phyloP scores from a whole-genome alignment of 2,113 vertebrate genomes.

The Hippoglossus stenolepis region DNA sequence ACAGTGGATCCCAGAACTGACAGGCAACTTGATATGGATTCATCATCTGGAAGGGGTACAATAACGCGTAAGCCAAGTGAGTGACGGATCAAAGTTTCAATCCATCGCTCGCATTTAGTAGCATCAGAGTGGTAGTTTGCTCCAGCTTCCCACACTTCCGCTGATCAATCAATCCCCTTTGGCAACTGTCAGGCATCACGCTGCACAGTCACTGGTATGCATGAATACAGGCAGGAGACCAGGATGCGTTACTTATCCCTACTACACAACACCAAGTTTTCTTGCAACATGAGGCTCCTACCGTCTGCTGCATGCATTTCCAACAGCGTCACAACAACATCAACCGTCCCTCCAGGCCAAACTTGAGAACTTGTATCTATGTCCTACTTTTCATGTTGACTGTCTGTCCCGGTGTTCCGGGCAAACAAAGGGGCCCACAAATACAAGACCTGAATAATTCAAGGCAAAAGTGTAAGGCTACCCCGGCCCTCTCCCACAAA shows the following conservation, averaged over 20 bases:
- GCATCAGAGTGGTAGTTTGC: background rate
- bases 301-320: slow-evolving; percentile 1
- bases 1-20: background rate
- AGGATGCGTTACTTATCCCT: slow-evolving; percentile 4
- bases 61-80: background rate
- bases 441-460: slow-evolving; percentile 82
- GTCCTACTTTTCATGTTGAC: slow-evolving; percentile 72
- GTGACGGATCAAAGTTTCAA: background rate
- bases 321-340: slow-evolving; percentile 11
- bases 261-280: slow-evolving; percentile 1
- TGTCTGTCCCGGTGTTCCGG: slow-evolving; percentile 53
- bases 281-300: slow-evolving; percentile 1
- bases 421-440: slow-evolving; percentile 77
- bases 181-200: background rate
- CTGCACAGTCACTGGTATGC: background rate
- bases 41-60: background rate
- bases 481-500: slow-evolving; percentile 39
- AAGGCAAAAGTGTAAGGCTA: slow-evolving; percentile 73
- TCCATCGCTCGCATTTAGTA: background rate
- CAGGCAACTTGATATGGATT: background rate
- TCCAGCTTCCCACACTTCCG: background rate
- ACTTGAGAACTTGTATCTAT: slow-evolving; percentile 30
- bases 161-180: slow-evolving; percentile 4
- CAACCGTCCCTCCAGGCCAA: slow-evolving; percentile 15
- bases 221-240: slow-evolving; percentile 18